These are phyloP conservation scores for Silurus glanis DNA, from an alignment of 2,113 vertebrate genomes.

Conservation along the genomic window DNA sequence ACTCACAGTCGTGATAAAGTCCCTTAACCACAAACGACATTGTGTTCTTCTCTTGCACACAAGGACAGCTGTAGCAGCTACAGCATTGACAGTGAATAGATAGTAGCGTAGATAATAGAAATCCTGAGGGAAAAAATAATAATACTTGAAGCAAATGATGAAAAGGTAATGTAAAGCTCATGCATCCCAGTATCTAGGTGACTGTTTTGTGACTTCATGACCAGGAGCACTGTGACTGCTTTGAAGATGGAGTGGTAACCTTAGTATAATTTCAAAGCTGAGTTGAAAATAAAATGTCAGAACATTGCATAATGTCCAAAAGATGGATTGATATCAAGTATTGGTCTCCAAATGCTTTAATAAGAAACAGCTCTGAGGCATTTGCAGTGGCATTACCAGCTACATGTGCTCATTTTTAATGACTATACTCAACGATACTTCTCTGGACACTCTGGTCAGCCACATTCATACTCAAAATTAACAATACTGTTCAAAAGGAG, in stretches of 20 bases:
- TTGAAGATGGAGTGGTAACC: background rate
- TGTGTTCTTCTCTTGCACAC: constrained; percentile 1
- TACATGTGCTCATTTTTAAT: too few relatives aligned
- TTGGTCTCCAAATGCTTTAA: too few relatives aligned
- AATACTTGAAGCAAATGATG: background rate
- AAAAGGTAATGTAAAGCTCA: background rate
- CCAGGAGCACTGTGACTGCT: background rate
- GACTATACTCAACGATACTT: too few relatives aligned
- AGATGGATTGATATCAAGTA: background rate
- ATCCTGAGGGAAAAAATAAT: background rate
- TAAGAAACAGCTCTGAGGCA: background rate
- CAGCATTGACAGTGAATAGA: background rate
- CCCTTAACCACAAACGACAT: background rate
- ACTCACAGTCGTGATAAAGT: constrained; percentile 11
- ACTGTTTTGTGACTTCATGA: background rate
- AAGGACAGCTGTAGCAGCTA: background rate
- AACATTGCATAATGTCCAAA: background rate
- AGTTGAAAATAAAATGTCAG: background rate
- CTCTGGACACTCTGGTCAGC: too few relatives aligned
- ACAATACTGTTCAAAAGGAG: background rate
- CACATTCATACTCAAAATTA: background rate
- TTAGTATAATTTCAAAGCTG: background rate
- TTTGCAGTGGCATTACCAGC: too few relatives aligned
- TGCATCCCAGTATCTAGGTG: background rate
- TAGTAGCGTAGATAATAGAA: background rate